A percentile compares a stretch with the other conserved stretches of the same genome.
Conservation (phyloP, 2,797 vertebrate species). For the Toxotes lorentzi region DNA sequence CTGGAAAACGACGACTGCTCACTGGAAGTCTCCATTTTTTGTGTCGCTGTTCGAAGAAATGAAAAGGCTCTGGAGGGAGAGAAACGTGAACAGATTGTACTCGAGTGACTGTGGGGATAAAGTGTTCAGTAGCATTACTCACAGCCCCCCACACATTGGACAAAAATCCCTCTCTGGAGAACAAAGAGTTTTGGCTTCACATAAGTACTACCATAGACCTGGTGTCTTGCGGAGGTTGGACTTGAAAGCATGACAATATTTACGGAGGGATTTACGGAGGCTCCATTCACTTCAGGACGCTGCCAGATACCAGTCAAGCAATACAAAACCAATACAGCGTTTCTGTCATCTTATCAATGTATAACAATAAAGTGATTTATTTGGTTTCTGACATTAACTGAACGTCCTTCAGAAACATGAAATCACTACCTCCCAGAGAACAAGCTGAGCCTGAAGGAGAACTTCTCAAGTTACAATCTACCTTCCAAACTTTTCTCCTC, state of each 20-base stretch:
- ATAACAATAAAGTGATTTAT: no score
- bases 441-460: neutral
- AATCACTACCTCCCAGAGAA: neutral
- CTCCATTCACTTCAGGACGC: neutral
- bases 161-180: conserved; percentile 23
- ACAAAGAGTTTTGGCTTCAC: conserved; percentile 41
- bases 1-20: neutral
- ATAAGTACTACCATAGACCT: neutral
- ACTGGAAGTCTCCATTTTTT: neutral
- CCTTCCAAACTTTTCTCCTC: neutral
- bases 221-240: conserved; percentile 15
- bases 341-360: no score
- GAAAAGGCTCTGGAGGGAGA: conserved; percentile 2
- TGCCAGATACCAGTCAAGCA: neutral
- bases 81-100: conserved; percentile 44
- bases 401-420: neutral
- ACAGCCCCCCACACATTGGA: conserved; percentile 11
- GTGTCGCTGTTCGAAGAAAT: conserved; percentile 3
- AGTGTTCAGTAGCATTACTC: conserved; percentile 58
- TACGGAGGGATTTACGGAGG: conserved; percentile 7
- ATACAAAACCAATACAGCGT: neutral
- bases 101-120: conserved; percentile 54
- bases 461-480: neutral
- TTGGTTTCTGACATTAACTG: neutral
- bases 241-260: conserved; percentile 39